These are phyloP conservation scores for Acrobasis suavella DNA, from an alignment of 2,888 invertebrate genomes.

Conservation along the genomic window DNA sequence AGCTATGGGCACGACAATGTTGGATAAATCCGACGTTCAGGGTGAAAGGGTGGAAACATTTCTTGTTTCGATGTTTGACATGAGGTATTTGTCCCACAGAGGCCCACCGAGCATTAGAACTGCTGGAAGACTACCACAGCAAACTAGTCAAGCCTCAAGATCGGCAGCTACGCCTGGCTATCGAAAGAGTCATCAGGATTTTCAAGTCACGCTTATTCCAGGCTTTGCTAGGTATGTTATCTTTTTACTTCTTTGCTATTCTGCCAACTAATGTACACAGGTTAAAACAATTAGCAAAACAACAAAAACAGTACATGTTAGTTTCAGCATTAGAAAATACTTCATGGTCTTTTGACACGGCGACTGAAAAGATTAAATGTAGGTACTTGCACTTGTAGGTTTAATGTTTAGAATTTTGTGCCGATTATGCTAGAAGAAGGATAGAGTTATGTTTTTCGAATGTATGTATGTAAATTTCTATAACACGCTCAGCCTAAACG, in stretches of 20 bases:
- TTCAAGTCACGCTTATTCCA: conserved; percentile 99
- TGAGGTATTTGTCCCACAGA: conserved; percentile 82
- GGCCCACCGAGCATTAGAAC: conserved; percentile 98
- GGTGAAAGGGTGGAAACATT: background rate
- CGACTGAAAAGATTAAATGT: too few species aligned
- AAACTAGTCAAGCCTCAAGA: conserved; percentile 97
- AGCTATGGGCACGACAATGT: too few species aligned
- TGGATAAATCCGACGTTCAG: too few species aligned
- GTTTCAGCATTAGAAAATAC: too few species aligned
- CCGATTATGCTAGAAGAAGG: too few species aligned
- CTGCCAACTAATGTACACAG: background rate
- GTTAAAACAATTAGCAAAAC: background rate
- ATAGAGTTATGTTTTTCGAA: too few species aligned
- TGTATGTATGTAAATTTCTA: too few species aligned
- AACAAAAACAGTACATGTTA: too few species aligned
- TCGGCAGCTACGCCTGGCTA: conserved; percentile 96
- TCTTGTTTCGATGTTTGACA: background rate
- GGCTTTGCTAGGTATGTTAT: conserved; percentile 93
- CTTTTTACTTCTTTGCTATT: background rate
- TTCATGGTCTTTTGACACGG: too few species aligned
- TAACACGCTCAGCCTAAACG: too few species aligned
- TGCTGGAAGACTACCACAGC: conserved; percentile 98
- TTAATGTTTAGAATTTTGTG: too few species aligned
- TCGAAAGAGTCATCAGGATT: conserved; percentile 98
- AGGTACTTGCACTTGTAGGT: too few species aligned